Base-by-base conservation (phyloP, 2,888 invertebrate species). In the Biston betularia region DNA sequence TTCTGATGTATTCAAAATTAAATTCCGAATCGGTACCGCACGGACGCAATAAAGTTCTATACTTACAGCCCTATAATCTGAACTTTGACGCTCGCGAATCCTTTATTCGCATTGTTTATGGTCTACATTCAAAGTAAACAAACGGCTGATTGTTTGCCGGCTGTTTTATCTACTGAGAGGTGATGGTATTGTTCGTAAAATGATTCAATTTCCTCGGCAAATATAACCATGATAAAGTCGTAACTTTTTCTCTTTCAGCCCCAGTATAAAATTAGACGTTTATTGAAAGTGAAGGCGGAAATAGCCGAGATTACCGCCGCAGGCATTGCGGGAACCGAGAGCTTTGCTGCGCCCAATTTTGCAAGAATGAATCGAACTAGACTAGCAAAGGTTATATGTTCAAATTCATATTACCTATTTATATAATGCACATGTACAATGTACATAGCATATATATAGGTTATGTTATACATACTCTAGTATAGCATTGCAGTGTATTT, bases 31-130 rank as follows among this genome's bases (percentile, higher is more conserved):
- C 65, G 53, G 71, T 77, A 74, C 79, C 78, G 76, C 76, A 75
- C 70, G 45, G 75, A 66, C 70, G 75, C 75, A 82, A 81, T 85
- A 84, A 83, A 80, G 71, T 70, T 69, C 50, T 60, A 77, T 72
- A 73, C 71, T 79, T 79, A 77, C 73, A 72, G 72, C 75, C 72
- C 68, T 73, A 76, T 79, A 78, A 78, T 76, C 71, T 72, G 71
- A 77, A 74, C 72, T 77, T 80, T 80, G 76, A 77, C 73, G 74
- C 64, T 60, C 57, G 63, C 67, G 70, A 76, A 76, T 67, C 64
- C 68, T 76, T 75, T 75, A 72, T 70, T 74, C 62, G 52, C 65
- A 69, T 69, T 75, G 61, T 72, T 74, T 73, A 73, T 65, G 54
- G 15, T 44, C 55, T 42, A 67, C 63, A 64, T 65, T 61, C 56